Base-by-base conservation (phyloP, 2,113 vertebrate genomes). In the Sialia sialis region DNA sequence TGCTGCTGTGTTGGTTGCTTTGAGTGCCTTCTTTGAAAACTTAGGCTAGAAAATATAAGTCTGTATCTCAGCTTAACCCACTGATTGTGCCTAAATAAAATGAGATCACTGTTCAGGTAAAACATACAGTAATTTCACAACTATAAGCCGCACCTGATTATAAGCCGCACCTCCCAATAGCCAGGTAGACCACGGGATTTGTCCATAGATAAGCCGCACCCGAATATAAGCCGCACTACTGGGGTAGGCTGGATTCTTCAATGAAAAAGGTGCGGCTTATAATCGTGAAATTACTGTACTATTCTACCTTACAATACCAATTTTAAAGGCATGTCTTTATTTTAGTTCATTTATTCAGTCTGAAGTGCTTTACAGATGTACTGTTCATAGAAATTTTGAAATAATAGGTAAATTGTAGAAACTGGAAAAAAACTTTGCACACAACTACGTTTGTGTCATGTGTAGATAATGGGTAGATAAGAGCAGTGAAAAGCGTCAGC, bases 11-110 rank as follows among this genome's bases (percentile, higher is more conserved):
- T 79, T 85, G 55, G 13, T 90, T 92, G 79, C 39, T 81, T 77
- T 81, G 80, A 90, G 56, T 62, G 83, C 51, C n/a, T 46, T 83
- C 59, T 55, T 85, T 86, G 55, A 46, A 81, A 89, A 92, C 52
- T 54, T 70, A 52, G 83, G 30, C 46, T 86, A 54, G 52, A 86
- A 94, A 84, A 89, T 86, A 25, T 76, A 68, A 63, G 52, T 70
- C 6, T 51, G 0, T 49, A 20, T 84, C 36, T 77, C 30, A 14
- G 44, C 17, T 94, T 70, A 81, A 41, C 32, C 12, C 11, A 13
- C 32, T 49, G 55, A 27, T 21, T 41, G 41, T 5, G 4, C 29
- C 86, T 52, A 79, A 74, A 70, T 63, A 59, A 27, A 10, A 16
- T 2, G 14, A 83, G 20, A 73, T 76, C 38, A 39, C 34, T 22